Evolutionary conservation across 2,797 vertebrate species (phyloP).

Genomic region (Pseudopleuronectes americanus): DNA sequence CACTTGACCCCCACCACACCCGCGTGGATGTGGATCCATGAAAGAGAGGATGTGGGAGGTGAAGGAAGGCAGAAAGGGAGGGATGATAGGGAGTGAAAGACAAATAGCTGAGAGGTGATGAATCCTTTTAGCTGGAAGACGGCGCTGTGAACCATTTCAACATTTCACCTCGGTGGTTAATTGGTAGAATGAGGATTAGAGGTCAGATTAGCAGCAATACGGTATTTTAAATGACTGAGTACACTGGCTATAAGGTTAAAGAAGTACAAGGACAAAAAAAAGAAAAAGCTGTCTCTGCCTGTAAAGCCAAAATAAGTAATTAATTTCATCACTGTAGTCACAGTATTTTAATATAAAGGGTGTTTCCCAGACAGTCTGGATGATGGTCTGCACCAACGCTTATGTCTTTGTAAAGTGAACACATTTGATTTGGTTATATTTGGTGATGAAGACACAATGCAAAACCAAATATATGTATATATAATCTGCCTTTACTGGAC

Average conservation of each 20-base stretch:
- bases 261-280: background rate
- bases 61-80: slow-evolving; percentile 44
- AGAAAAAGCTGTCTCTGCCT: background rate
- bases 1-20: slow-evolving; percentile 46
- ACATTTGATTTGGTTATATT: too few species aligned
- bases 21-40: slow-evolving; percentile 24
- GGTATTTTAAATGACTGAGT: slow-evolving; percentile 30
- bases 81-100: slow-evolving; percentile 48
- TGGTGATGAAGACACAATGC: too few species aligned
- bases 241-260: background rate
- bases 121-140: slow-evolving; percentile 33
- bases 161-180: slow-evolving; percentile 48
- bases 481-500: too few species aligned
- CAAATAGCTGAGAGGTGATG: slow-evolving; percentile 50
- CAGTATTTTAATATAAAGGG: background rate
- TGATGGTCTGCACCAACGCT: too few species aligned
- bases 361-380: too few species aligned
- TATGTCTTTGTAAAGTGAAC: too few species aligned
- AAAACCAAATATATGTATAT: too few species aligned
- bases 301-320: background rate
- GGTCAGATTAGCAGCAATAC: slow-evolving; percentile 9
- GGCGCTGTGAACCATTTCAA: slow-evolving; percentile 40
- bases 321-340: background rate
- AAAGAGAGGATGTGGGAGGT: slow-evolving; percentile 45
- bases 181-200: slow-evolving; percentile 39